A percentile compares a stretch with the other conserved stretches of the same genome.
Conservation (phyloP, 2,113 vertebrate genomes). For the Salminus brasiliensis region DNA sequence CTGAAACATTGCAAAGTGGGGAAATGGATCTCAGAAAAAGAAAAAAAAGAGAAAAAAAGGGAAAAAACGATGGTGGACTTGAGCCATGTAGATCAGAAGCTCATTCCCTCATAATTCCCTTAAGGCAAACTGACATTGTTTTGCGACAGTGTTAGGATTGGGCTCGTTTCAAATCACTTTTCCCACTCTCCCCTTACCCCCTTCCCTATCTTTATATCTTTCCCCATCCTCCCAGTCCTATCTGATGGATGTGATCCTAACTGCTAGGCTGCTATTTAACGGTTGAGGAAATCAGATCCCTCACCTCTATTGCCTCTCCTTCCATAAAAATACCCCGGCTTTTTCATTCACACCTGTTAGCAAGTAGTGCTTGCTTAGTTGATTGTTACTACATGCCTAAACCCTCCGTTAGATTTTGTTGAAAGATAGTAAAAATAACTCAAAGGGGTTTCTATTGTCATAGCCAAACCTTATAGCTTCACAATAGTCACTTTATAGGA, state of each 20-base stretch:
- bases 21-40: background rate
- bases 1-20: background rate
- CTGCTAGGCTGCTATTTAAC: slow-evolving; percentile 36
- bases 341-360: background rate
- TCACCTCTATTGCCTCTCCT: slow-evolving; percentile 21
- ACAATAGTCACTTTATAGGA: no score
- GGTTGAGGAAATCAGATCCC: slow-evolving; percentile 22
- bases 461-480: background rate
- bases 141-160: background rate
- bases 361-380: slow-evolving; percentile 15
- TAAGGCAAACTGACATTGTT: slow-evolving; percentile 21
- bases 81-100: background rate
- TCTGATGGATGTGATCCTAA: slow-evolving; percentile 45
- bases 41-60: background rate
- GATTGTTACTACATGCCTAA: slow-evolving; percentile 39
- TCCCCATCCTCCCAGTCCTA: slow-evolving; percentile 22
- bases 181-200: background rate
- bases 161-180: slow-evolving; percentile 27
- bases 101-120: background rate
- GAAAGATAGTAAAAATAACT: slow-evolving; percentile 39
- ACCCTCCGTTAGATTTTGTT: slow-evolving; percentile 44
- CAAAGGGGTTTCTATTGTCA: slow-evolving; percentile 22
- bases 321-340: slow-evolving; percentile 23
- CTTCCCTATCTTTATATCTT: slow-evolving; percentile 26
- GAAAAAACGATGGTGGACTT: no score